Evolutionary conservation across 2,797 vertebrate species (phyloP).

Genomic region (Oreochromis grahami): DNA sequence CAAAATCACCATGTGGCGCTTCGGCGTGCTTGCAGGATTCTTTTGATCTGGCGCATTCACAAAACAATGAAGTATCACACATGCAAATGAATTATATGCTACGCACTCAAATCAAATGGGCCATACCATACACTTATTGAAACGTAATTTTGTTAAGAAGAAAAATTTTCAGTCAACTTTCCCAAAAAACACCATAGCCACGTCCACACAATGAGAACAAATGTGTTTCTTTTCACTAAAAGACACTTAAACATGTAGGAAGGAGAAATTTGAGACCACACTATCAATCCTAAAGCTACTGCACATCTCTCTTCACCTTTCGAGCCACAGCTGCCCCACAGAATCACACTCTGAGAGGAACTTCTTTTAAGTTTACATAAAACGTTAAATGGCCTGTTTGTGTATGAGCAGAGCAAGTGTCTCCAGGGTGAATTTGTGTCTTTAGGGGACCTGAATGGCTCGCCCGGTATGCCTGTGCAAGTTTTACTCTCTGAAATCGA

Average conservation of each 20-base stretch:
- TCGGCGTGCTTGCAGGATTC: not conserved
- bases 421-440: not conserved
- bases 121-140: not conserved
- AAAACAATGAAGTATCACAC: not conserved
- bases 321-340: not conserved
- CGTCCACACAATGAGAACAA: not conserved
- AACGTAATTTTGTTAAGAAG: not conserved
- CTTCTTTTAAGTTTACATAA: not conserved
- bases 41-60: not conserved
- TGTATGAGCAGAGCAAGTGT: not conserved
- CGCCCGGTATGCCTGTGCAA: not conserved
- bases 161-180: rapidly evolving
- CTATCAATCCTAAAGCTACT: not conserved
- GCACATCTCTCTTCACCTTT: not conserved
- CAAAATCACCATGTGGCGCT: not conserved
- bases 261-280: not conserved
- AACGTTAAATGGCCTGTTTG: not conserved
- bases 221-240: not conserved
- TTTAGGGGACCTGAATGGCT: not conserved
- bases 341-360: not conserved
- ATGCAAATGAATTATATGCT: not conserved
- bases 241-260: not conserved
- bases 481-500: conserved; percentile 14
- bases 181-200: not conserved
- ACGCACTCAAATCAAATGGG: not conserved